Base-by-base conservation (phyloP, 2,888 invertebrate genomes). In the Melanotus villosus region DNA sequence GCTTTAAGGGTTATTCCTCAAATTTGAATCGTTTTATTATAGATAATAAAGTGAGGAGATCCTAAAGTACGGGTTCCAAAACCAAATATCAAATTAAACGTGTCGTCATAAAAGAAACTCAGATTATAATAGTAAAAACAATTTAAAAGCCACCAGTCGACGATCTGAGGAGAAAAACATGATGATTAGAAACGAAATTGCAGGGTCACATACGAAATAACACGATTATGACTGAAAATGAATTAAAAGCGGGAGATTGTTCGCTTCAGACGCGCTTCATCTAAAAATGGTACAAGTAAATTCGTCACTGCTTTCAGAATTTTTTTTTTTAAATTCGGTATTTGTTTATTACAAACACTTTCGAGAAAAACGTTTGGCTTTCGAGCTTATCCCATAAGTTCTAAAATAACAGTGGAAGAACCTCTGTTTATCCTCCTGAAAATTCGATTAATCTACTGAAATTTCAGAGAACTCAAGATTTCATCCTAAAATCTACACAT, bases 151-250 rank as follows among this genome's bases (percentile, higher is more conserved):
- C 65, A 65, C 65, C 54, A 52, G 68, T 52, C 65, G 63, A 45
- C 65, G 54, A 60, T 63, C 30, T 70, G 45, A 60, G 58, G 41
- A 41, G 26, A 65, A 68, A 66, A 71, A 70, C 71, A 73, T 71
- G 47, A 70, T 75, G 59, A 75, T 72, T 70, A 73, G 58, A 70
- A 32, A 36, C 36, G 52, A 75, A 76, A 76, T 76, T 68, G 73
- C 65, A 74, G 75, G 74, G 68, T 76, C 66, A 47, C 52, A 56
- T 60, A 64, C 64, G 67, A 66, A 73, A 71, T 70, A 71, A 72
- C 75, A 67, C 70, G 69, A 75, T 75, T 75, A 75, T 67, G 59
- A 45, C 59, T 66, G 68, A 73, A 72, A 74, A 72, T 70, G 68
- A 75, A 73, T 75, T 73, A 73, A 73, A 75, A 72, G 73, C 59